These are phyloP conservation scores for Zaprionus ornatus DNA, from an alignment of 1,140 invertebrate species.

Conservation along the genomic window DNA sequence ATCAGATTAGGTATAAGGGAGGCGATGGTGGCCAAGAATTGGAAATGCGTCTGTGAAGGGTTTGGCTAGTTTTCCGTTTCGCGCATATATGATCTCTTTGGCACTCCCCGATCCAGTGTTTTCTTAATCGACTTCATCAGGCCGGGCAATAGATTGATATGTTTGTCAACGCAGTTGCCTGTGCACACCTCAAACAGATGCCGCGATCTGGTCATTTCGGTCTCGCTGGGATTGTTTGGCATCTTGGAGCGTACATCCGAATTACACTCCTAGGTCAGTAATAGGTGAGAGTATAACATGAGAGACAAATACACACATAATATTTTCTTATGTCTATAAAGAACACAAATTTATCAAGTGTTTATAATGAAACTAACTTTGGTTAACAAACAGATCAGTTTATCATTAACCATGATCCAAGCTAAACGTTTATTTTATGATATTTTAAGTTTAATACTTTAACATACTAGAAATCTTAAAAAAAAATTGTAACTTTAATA, in stretches of 20 bases:
- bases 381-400: neutral
- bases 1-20: neutral
- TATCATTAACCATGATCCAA: no score
- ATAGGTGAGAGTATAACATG: neutral
- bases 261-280: constrained; percentile 86
- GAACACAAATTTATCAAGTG: no score
- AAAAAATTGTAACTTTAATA: no score
- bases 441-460: no score
- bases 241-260: constrained; percentile 91
- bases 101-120: constrained; percentile 84
- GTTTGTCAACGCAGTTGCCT: constrained; percentile 92
- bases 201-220: constrained; percentile 87
- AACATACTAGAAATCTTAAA: no score
- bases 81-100: constrained; percentile 25
- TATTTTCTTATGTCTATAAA: neutral
- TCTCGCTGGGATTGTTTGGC: constrained; percentile 88
- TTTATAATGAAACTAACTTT: no score
- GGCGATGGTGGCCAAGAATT: neutral
- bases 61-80: neutral
- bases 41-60: neutral
- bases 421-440: no score
- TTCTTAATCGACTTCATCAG: constrained; percentile 91
- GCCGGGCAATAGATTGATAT: constrained; percentile 90
- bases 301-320: no score
- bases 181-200: constrained; percentile 94